A percentile compares a stretch with the other conserved stretches of the same genome.
phyloP scores from a whole-genome alignment of 2,888 invertebrate species.

The Rugalucina vietnamica region DNA sequence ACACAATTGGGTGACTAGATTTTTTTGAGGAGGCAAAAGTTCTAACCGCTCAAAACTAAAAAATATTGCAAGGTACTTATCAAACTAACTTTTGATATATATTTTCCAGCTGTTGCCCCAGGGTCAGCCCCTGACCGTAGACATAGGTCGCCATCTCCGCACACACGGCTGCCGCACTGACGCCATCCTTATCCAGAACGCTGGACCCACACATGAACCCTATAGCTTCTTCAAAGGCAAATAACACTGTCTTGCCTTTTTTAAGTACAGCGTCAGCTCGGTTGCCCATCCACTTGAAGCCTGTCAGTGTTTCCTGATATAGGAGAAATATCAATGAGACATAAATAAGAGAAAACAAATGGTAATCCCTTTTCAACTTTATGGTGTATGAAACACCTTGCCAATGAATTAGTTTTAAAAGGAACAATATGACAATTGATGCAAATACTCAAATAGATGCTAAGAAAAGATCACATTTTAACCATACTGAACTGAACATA shows the following conservation, averaged over 20 bases:
- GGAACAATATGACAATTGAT: too few species aligned
- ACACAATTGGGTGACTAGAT: too few species aligned
- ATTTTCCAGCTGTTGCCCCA: slow-evolving; percentile 87
- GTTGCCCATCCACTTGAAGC: slow-evolving; percentile 99
- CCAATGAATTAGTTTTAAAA: too few species aligned
- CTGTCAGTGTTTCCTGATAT: slow-evolving; percentile 97
- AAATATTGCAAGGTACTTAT: neutral
- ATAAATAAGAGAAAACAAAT: too few species aligned
- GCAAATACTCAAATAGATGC: too few species aligned
- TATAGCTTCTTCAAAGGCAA: slow-evolving; percentile 99
- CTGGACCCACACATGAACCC: slow-evolving; percentile 95
- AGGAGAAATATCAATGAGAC: too few species aligned
- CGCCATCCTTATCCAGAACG: slow-evolving; percentile 98
- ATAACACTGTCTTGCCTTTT: slow-evolving; percentile 91
- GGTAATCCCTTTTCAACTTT: too few species aligned
- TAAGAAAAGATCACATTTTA: too few species aligned
- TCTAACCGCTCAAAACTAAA: too few species aligned
- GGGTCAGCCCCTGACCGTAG: slow-evolving; percentile 84
- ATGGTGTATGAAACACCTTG: too few species aligned
- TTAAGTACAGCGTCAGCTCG: slow-evolving; percentile 89
- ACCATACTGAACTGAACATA: too few species aligned
- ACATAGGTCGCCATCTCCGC: slow-evolving; percentile 91
- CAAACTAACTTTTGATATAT: slow-evolving; percentile 89
- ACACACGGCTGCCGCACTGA: slow-evolving; percentile 93
- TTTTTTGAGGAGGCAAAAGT: too few species aligned